Evolutionary conservation across 1,140 invertebrate genomes (phyloP).

Genomic region (Diorhabda elongata): DNA sequence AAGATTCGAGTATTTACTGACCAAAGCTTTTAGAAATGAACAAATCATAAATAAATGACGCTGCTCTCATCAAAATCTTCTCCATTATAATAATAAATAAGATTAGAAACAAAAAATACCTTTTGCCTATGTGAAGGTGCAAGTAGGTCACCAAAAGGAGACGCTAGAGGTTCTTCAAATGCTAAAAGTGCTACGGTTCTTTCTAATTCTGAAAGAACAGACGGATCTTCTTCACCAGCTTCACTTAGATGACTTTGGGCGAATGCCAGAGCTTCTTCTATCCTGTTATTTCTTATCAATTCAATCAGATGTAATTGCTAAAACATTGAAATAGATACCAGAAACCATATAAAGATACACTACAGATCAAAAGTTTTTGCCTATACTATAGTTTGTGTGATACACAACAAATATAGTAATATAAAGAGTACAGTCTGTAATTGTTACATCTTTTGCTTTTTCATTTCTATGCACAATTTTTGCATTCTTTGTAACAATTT

Average conservation of each 20-base stretch:
- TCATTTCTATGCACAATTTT: no score
- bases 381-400: no score
- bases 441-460: no score
- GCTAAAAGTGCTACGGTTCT: slow-evolving; percentile 90
- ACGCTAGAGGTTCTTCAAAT: slow-evolving; percentile 92
- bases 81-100: no score
- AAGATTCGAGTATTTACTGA: no score
- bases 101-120: slow-evolving; percentile 50
- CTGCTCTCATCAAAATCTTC: no score
- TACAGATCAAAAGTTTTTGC: no score
- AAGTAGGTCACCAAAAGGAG: slow-evolving; percentile 93
- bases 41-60: no score
- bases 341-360: background rate
- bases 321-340: slow-evolving; percentile 21
- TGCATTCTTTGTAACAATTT: no score
- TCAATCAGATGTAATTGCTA: slow-evolving; percentile 95
- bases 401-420: no score
- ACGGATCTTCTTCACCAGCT: slow-evolving; percentile 83
- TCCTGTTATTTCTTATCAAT: slow-evolving; percentile 78
- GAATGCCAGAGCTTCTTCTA: slow-evolving; percentile 94
- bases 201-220: slow-evolving; percentile 70
- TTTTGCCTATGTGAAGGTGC: slow-evolving; percentile 90
- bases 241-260: slow-evolving; percentile 91
- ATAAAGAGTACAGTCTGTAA: no score
- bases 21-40: no score